Evolutionary conservation across 2,888 invertebrate genomes (phyloP).

Genomic region (Pammene fasciana): DNA sequence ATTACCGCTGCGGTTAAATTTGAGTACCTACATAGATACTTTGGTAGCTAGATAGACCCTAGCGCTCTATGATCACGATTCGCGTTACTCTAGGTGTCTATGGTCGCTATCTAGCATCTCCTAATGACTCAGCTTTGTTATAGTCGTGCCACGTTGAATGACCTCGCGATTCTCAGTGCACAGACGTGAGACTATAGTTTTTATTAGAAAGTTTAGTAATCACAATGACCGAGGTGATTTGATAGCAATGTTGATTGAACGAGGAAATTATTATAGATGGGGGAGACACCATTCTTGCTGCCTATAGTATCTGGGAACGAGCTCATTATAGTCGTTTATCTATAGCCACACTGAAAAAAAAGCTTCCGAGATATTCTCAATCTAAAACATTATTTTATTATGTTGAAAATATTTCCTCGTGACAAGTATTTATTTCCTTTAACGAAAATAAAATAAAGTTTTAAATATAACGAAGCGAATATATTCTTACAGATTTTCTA

Average conservation of each 20-base stretch:
- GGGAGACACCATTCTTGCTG: not conserved
- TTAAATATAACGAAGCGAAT: too few relatives aligned
- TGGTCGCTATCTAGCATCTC: constrained; percentile 31
- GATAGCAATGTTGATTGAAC: constrained; percentile 5
- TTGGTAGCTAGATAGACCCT: not conserved
- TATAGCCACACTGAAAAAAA: too few relatives aligned
- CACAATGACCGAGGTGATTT: constrained; percentile 21
- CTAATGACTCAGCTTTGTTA: constrained; percentile 28
- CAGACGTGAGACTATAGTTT: constrained; percentile 27
- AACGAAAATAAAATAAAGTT: too few relatives aligned
- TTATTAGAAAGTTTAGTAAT: constrained; percentile 34
- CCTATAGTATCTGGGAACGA: not conserved
- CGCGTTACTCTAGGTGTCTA: constrained; percentile 30
- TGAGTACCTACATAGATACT: not conserved
- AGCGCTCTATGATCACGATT: constrained; percentile 23
- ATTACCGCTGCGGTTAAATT: not conserved
- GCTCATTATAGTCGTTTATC: not conserved
- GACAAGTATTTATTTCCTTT: too few relatives aligned
- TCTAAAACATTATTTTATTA: too few relatives aligned
- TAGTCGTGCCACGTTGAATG: constrained; percentile 29
- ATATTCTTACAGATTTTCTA: too few relatives aligned
- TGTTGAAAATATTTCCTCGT: too few relatives aligned
- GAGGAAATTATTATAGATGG: not conserved
- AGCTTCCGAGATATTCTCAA: too few relatives aligned
- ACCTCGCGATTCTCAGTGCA: constrained; percentile 26